Base-by-base conservation (phyloP, 2,113 vertebrate genomes). In the Eulemur macaco region DNA sequence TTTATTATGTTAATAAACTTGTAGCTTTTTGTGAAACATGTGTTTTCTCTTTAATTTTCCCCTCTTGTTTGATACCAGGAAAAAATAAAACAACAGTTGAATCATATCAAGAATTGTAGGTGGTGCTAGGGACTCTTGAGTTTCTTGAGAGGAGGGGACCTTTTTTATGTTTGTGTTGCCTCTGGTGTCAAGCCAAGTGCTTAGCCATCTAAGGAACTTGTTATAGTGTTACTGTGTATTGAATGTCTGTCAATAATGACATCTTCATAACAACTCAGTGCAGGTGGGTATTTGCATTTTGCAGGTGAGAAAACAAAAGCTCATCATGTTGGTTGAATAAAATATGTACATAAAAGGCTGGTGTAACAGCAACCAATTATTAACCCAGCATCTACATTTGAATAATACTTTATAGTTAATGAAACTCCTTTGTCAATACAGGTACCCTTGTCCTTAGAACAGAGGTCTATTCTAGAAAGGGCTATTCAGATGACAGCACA, bases 1-100 rank as follows among this genome's bases (percentile, higher is more conserved):
- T 89, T 47, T 78, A 42, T 95, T 85, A 73, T 81, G 37, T 96
- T 95, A 97, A 94, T 97, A 97, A 98, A 98, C 45, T 31, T 85
- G 10, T n/a, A 86, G 47, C 66, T 94, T 97, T 97, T 94, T 80
- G 8, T 96, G 96, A 96, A 94, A 91, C 20, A 52, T 71, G 60
- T 92, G 54, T 94, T 82, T 93, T 89, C 58, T 92, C 29, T 91
- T 89, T 58, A 88, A 78, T 21, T 74, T 91, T 63, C n/a, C 39
- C 25, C 21, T 82, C 25, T 54, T 95, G 0, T 96, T 66, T 94
- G 54, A 52, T 86, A 68, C 12, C 8, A 63, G 54, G 20, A 18
- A 29, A 45, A 52, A 84, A 52, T 8, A 45, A 64, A 60, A 39
- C 18, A 92, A 74, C 27, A 52, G 13, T 78, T 52, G 45, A 92